Evolutionary conservation across 1,140 invertebrate species (phyloP), one percentile per base, ranked within the genome.

Genomic region (Leguminivora glycinivorella): DNA sequence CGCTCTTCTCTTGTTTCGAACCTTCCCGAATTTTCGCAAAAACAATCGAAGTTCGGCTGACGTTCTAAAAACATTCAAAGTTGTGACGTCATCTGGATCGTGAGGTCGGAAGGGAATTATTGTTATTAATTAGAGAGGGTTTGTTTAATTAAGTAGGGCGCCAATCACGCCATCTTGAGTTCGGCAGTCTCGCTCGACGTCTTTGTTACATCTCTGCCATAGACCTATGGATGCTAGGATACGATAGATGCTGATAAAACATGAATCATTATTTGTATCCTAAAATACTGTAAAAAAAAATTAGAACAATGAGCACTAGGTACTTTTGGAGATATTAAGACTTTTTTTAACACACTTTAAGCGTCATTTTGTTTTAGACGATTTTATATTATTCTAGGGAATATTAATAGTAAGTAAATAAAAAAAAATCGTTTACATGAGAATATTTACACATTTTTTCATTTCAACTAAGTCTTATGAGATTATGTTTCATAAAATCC

Each of bases 61-160:
- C n/a, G n/a, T n/a, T n/a, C n/a, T n/a, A n/a, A n/a, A n/a, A n/a
- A n/a, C n/a, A n/a, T n/a, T n/a, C n/a, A n/a, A n/a, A n/a, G n/a
- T n/a, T n/a, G n/a, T 83, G 80, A 79, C 87, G 87, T 83, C 88
- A 90, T 89, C 86, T 90, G 77, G 82, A 88, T 87, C 77, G 72
- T 72, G 71, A 67, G 80, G 80, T 81, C 78, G 74, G 78, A 78
- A 77, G 77, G 71, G 79, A 87, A 84, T 87, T 90, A 90, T 90
- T 89, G 86, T 88, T 90, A 90, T 90, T 90, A 89, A 91, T 91
- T 89, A 91, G 85, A 78, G 82, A 83, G 83, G 76, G 83, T 83
- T 78, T 83, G 79, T 85, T 90, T 89, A 91, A 90, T 90, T 89
- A 89, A 90, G 86, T 87, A 86, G 84, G 81, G 84, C 84, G 86